Evolutionary conservation across 92 coral and sea anemone species (phyloP).

Genomic region (Epizoanthus ramosus): DNA sequence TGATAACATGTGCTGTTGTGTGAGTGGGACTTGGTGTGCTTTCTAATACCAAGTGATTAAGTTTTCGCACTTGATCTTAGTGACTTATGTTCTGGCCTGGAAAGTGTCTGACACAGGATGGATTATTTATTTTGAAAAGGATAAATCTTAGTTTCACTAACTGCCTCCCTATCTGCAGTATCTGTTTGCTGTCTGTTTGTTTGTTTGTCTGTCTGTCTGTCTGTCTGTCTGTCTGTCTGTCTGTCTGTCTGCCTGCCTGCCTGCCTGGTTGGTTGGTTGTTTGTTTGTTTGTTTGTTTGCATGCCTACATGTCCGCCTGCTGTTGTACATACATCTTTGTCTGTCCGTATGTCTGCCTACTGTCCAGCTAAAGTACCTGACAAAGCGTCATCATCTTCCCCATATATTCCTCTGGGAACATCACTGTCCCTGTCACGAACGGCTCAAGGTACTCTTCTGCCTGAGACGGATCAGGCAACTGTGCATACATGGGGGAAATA

Average conservation of each 20-base stretch:
- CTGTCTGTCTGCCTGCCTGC: neutral
- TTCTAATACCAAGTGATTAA: no score
- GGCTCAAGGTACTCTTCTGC: constrained; percentile 85
- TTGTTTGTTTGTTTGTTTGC: neutral
- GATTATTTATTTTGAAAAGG: no score
- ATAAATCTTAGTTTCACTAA: no score
- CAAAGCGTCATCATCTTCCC: constrained; percentile 94
- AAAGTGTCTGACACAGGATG: no score
- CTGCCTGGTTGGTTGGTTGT: no score
- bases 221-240: neutral
- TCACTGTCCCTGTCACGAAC: constrained; percentile 83
- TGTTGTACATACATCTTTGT: neutral
- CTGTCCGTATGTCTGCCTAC: neutral
- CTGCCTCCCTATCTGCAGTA: no score
- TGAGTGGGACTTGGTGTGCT: no score
- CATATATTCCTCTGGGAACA: constrained; percentile 89
- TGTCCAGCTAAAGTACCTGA: constrained; percentile 61
- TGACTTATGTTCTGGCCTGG: no score
- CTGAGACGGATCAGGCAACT: constrained; percentile 92
- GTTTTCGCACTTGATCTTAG: no score
- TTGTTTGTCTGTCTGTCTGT: no score
- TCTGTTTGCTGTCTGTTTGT: no score
- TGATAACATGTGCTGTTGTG: no score
- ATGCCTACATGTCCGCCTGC: neutral
- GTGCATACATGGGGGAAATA: neutral